Evolutionary conservation across 2,888 invertebrate species (phyloP).

Genomic region (Cheilosia vulpina): DNA sequence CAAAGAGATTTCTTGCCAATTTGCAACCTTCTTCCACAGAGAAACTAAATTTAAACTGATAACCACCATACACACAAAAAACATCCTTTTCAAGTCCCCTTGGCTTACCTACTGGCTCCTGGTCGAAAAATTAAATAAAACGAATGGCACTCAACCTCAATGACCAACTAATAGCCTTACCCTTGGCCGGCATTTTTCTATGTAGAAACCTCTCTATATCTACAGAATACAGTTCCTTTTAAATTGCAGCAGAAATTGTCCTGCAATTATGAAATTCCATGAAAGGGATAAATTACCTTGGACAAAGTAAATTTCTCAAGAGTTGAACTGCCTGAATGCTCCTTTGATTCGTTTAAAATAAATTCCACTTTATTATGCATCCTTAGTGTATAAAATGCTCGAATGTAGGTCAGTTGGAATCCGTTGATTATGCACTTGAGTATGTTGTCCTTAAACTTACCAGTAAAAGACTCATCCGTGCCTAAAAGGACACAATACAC

Average conservation of each 20-base stretch:
- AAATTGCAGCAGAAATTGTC: neutral
- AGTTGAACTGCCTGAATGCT: constrained; percentile 46
- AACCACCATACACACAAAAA: too few relatives aligned
- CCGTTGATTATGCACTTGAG: constrained; percentile 41
- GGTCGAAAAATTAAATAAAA: too few relatives aligned
- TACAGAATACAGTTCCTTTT: neutral
- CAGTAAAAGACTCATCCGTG: neutral
- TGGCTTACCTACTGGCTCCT: too few relatives aligned
- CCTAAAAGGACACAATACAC: constrained; percentile 20
- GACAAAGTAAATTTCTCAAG: constrained; percentile 48
- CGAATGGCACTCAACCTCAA: neutral
- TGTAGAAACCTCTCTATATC: neutral
- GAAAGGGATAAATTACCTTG: constrained; percentile 29
- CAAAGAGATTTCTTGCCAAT: too few relatives aligned
- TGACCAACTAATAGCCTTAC: neutral
- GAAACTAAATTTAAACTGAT: too few relatives aligned
- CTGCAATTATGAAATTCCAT: constrained; percentile 8
- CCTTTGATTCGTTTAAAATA: constrained; percentile 47
- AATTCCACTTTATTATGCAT: constrained; percentile 29
- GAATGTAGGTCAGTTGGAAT: constrained; percentile 65
- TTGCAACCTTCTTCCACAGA: too few relatives aligned
- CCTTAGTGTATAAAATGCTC: constrained; percentile 26
- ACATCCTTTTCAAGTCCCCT: too few relatives aligned
- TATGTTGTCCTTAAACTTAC: constrained; percentile 37
- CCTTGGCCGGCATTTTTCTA: neutral